A percentile compares a stretch with the other conserved stretches of the same genome.
phyloP scores from a whole-genome alignment of 2,888 invertebrate species.

The Sclerodermus sp. region DNA sequence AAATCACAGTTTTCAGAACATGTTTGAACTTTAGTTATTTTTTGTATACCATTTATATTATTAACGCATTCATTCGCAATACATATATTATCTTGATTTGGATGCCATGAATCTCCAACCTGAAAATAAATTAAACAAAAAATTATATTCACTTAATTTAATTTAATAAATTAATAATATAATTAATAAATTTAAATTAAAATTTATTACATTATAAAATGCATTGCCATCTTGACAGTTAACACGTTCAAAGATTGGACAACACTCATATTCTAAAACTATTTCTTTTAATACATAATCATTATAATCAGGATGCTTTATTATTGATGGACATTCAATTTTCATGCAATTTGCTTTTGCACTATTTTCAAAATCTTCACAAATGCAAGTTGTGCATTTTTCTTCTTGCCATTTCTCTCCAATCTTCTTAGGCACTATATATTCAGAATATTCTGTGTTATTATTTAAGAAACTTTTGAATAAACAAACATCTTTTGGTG shows the following conservation, averaged over 20 bases:
- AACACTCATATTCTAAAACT: slow-evolving; percentile 66
- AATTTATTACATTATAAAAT: slow-evolving; percentile 36
- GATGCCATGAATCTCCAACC: slow-evolving; percentile 43
- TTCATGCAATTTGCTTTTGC: slow-evolving; percentile 59
- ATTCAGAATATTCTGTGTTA: slow-evolving; percentile 19
- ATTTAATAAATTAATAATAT: background rate
- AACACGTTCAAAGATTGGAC: slow-evolving; percentile 62
- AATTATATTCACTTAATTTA: too few relatives aligned
- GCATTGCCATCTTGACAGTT: slow-evolving; percentile 62
- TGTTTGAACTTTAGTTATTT: slow-evolving; percentile 33
- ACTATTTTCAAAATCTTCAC: slow-evolving; percentile 39
- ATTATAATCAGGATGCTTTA: slow-evolving; percentile 55
- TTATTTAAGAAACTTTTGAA: slow-evolving; percentile 62
- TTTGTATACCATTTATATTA: slow-evolving; percentile 27
- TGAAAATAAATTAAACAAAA: slow-evolving; percentile 9
- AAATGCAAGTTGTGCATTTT: slow-evolving; percentile 71
- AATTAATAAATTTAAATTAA: slow-evolving; percentile 3
- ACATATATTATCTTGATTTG: slow-evolving; percentile 38
- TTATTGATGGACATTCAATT: slow-evolving; percentile 60
- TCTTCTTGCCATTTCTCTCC: slow-evolving; percentile 72
- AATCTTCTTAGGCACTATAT: slow-evolving; percentile 25
- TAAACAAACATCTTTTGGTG: slow-evolving; percentile 69
- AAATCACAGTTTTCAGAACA: slow-evolving; percentile 47
- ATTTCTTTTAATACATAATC: slow-evolving; percentile 64
- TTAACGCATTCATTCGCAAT: slow-evolving; percentile 35